Percentiles rank a stretch among this genome's conserved stretches.
These are phyloP conservation scores for Hemitrygon akajei DNA, from an alignment of 2,797 vertebrate genomes.

Conservation along the genomic window DNA sequence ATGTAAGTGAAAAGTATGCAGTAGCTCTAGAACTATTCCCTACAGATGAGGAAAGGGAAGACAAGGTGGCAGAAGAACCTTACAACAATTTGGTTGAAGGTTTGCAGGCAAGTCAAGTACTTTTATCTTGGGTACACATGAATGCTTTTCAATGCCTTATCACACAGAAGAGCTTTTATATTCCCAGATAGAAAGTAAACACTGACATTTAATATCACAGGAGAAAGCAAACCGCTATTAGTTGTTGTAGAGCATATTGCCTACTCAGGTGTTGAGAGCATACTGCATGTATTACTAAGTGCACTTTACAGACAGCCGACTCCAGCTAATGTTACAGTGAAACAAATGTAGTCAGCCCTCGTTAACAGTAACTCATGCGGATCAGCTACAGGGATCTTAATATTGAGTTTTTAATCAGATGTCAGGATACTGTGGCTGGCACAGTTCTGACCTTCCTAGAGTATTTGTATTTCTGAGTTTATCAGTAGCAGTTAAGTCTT, in stretches of 20 bases:
- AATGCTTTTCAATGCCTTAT: background rate
- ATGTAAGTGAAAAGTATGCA: background rate
- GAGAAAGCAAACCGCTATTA: background rate
- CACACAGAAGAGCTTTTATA: constrained; percentile 1
- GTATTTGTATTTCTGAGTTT: background rate
- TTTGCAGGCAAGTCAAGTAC: background rate
- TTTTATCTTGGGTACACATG: background rate
- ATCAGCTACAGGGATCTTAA: background rate
- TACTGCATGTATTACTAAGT: background rate
- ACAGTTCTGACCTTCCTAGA: background rate
- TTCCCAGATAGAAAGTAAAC: background rate
- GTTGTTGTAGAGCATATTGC: background rate
- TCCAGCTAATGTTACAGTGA: background rate
- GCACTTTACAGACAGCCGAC: constrained; percentile 17
- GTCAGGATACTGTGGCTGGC: background rate
- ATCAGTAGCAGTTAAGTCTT: background rate
- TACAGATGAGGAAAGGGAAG: background rate
- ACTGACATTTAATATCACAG: background rate
- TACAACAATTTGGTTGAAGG: background rate
- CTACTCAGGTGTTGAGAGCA: background rate
- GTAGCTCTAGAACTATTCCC: background rate
- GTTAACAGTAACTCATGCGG: background rate
- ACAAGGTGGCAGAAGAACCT: background rate
- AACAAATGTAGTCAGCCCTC: background rate
- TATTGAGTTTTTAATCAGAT: background rate